Conservation (phyloP, 92 coral and sea anemone species). For the Epizoanthus stellaris region DNA sequence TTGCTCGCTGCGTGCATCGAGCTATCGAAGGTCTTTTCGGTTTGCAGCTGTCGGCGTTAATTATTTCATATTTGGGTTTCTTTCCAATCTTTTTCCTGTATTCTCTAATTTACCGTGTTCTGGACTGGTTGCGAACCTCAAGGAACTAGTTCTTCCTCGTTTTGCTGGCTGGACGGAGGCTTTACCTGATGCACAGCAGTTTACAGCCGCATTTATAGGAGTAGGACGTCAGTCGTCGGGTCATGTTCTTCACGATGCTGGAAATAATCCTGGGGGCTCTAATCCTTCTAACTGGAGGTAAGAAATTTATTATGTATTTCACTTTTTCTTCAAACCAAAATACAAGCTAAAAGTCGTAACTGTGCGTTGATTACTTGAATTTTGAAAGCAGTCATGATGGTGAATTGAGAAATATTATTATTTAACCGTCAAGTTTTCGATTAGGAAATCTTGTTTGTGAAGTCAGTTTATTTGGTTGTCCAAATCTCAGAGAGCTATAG, state of each 20-base stretch:
- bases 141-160: not conserved
- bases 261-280: not conserved
- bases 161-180: not conserved
- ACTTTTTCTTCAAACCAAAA: not conserved
- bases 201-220: not conserved
- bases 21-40: too few relatives aligned
- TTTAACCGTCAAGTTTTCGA: not conserved
- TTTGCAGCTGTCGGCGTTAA: not conserved
- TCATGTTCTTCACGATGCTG: not conserved
- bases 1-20: not conserved
- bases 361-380: not conserved
- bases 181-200: not conserved
- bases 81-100: not conserved
- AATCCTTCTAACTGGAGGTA: not conserved
- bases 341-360: not conserved
- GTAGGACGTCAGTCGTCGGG: not conserved
- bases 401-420: not conserved
- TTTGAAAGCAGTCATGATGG: not conserved
- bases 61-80: not conserved
- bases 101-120: not conserved
- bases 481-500: not conserved
- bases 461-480: not conserved
- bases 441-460: not conserved
- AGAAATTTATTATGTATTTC: not conserved
- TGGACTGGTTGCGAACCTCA: slow-evolving; percentile 10